A percentile compares a stretch with the other conserved stretches of the same genome.
Conservation (phyloP, 2,113 vertebrate species). For the Calidris pygmaea region DNA sequence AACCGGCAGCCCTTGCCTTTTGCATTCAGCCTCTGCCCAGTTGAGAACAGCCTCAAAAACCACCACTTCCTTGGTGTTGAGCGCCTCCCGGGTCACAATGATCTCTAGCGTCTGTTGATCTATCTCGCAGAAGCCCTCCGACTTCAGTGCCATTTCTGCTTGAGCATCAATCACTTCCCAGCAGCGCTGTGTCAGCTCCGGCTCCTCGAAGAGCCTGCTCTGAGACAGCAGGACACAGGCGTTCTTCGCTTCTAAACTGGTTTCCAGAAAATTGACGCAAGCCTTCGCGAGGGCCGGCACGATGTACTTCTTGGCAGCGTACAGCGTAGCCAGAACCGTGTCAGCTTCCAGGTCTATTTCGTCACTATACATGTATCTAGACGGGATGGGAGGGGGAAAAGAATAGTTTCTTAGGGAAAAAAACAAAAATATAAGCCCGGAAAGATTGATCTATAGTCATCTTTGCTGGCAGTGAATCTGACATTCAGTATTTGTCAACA, state of each 20-base stretch:
- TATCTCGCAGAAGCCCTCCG: conserved; percentile 93
- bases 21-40: conserved; percentile 94
- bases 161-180: conserved; percentile 99
- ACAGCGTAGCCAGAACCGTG: conserved; percentile 94
- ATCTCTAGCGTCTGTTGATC: conserved; percentile 91
- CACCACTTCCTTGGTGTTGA: conserved; percentile 91
- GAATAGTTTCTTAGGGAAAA: neutral
- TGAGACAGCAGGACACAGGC: conserved; percentile 96
- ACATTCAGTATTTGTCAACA: conserved; percentile 16
- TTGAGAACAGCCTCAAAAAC: conserved; percentile 89
- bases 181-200: conserved; percentile 92
- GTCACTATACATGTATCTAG: conserved; percentile 96
- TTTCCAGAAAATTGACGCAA: conserved; percentile 95
- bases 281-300: conserved; percentile 91
- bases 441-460: neutral
- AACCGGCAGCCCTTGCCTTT: conserved; percentile 79
- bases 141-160: conserved; percentile 91
- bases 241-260: conserved; percentile 92
- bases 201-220: conserved; percentile 97
- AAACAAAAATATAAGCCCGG: neutral
- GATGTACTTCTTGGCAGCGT: conserved; percentile 98
- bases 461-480: neutral
- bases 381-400: neutral
- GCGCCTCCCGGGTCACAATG: conserved; percentile 89
- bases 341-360: conserved; percentile 96